These are phyloP conservation scores for Eutrigla gurnardus DNA, from an alignment of 2,797 vertebrate species.

Conservation along the genomic window DNA sequence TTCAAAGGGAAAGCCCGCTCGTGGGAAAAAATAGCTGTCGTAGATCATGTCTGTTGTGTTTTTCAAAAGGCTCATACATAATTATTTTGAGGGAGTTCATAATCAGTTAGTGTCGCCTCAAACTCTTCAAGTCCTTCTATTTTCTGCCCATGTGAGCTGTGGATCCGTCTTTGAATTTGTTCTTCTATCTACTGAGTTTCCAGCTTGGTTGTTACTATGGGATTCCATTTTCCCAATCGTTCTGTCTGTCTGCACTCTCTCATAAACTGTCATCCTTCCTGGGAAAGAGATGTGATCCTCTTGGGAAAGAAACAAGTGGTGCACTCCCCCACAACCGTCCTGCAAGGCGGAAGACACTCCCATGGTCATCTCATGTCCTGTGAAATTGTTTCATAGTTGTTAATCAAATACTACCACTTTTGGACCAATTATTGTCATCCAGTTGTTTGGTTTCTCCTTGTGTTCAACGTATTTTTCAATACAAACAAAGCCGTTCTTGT, in stretches of 20 bases:
- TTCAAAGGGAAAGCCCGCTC: background rate
- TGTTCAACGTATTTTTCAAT: background rate
- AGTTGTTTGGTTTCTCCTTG: background rate
- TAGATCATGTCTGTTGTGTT: constrained; percentile 16
- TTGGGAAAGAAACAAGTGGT: constrained; percentile 62
- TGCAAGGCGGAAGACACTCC: constrained; percentile 26
- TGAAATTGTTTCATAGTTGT: background rate
- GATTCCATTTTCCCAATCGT: constrained; percentile 47
- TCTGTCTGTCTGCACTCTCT: constrained; percentile 63
- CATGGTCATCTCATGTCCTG: constrained; percentile 5
- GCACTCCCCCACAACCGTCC: constrained; percentile 30
- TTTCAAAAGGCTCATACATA: background rate
- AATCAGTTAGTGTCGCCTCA: constrained; percentile 2
- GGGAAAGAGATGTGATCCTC: constrained; percentile 76
- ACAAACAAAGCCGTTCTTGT: constrained; percentile 41
- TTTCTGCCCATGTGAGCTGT: constrained; percentile 4
- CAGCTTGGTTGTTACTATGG: constrained; percentile 26
- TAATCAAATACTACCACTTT: background rate
- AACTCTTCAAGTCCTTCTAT: constrained; percentile 5
- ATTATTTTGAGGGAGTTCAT: constrained; percentile 20
- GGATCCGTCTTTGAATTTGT: background rate
- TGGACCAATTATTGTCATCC: background rate
- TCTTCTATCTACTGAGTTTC: constrained; percentile 25
- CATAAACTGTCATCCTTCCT: constrained; percentile 61
- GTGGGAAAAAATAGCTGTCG: background rate